Evolutionary conservation across 2,113 vertebrate genomes (phyloP), one percentile per base, ranked within the genome.

Genomic region (Tenebrosternarchus preto): DNA sequence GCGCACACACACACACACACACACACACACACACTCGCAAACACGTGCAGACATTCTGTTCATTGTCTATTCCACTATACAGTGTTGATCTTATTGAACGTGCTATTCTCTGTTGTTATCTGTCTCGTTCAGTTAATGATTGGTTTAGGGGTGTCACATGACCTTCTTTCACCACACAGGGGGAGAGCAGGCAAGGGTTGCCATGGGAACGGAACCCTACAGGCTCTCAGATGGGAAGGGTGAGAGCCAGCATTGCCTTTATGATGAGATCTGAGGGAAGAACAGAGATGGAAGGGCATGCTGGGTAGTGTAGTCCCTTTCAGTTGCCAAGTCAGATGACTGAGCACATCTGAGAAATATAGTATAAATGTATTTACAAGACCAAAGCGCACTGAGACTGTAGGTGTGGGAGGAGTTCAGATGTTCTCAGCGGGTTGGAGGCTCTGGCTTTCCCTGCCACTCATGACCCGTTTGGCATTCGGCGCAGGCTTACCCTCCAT

Each of bases 381-480:
- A 12, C n/a, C n/a, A n/a, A n/a, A n/a, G n/a, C n/a, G n/a, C n/a
- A n/a, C n/a, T n/a, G n/a, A n/a, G n/a, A n/a, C n/a, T 7, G 5
- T 43, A 1, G 6, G 39, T 43, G 39, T 50, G 43, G 8, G 43
- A 12, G 11, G 43, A 15, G 7, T 69, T n/a, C n/a, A 7, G 11
- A 20, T 57, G 55, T 19, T 17, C 3, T 2, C 16, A 20, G 55
- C 3, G 55, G 55, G 55, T 57, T 57, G 20, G 20, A 57, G 55
- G 16, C 55, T 16, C 20, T 2, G 4, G 55, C 19, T 57, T 12
- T 6, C n/a, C 6, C 36, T 20, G 33, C 24, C n/a, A 8, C 16
- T 69, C 19, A 15, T 67, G 20, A 27, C 50, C 25, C 22, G 25
- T 77, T 77, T 66, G 33, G 66, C n/a, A 66, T 77, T 77, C 60